A percentile compares a stretch with the other conserved stretches of the same genome.
Conservation (phyloP, 2,888 invertebrate species). For the Temnothorax unifasciatus region DNA sequence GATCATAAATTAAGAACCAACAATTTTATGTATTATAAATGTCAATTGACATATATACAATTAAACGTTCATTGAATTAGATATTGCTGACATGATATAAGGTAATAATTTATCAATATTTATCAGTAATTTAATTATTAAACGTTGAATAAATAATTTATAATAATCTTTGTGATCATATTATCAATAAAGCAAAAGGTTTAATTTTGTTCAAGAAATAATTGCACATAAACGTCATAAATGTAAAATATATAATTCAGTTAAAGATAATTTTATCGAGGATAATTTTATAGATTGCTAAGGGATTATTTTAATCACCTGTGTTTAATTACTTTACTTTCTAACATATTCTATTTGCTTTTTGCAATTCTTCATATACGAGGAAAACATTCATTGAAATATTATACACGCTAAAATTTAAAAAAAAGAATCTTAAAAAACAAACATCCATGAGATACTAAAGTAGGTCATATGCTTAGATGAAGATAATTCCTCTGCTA, state of each 20-base stretch:
- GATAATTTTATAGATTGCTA: constrained; percentile 4
- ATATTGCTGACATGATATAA: background rate
- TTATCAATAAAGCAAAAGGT: background rate
- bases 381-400: constrained; percentile 47
- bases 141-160: background rate
- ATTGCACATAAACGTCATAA: background rate
- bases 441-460: background rate
- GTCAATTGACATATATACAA: background rate
- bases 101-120: background rate
- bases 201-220: background rate
- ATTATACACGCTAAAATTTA: constrained; percentile 4
- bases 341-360: background rate
- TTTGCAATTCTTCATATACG: constrained; percentile 23
- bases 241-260: constrained; percentile 8
- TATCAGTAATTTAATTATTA: background rate
- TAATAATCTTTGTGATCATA: background rate
- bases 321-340: background rate
- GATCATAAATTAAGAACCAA: background rate
- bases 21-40: background rate
- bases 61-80: constrained; percentile 3
- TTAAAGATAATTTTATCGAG: background rate
- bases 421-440: background rate
- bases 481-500: background rate
- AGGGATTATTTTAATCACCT: background rate
- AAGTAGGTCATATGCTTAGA: background rate